Evolutionary conservation across 92 coral and sea anemone genomes (phyloP).

Genomic region (Zoanthus solanderi): DNA sequence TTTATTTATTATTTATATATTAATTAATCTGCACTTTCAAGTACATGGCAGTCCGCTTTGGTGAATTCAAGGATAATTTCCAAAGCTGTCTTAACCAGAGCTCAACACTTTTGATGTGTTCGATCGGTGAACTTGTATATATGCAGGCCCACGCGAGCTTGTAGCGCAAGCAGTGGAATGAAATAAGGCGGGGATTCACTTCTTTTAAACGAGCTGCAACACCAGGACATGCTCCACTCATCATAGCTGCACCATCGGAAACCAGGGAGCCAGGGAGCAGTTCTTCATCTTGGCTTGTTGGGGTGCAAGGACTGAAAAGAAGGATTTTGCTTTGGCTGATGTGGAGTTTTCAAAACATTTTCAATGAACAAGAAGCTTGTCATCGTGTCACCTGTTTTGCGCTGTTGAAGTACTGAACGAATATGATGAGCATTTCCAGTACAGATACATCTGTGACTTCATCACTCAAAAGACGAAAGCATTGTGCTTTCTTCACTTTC

Average conservation of each 20-base stretch:
- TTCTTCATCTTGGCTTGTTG: slow-evolving; percentile 33
- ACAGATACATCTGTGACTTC: slow-evolving; percentile 61
- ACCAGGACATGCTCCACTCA: slow-evolving; percentile 43
- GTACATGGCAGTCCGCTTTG: too few relatives aligned
- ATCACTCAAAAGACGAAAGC: slow-evolving; percentile 50
- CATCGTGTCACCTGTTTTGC: slow-evolving; percentile 7
- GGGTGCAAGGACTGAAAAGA: slow-evolving; percentile 29
- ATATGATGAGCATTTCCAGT: slow-evolving; percentile 36
- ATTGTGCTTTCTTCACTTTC: slow-evolving; percentile 49
- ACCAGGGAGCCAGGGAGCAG: slow-evolving; percentile 36
- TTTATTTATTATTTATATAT: too few relatives aligned
- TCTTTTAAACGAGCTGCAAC: slow-evolving; percentile 44
- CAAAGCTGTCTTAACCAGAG: slow-evolving; percentile 58
- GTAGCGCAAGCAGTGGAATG: slow-evolving; percentile 26
- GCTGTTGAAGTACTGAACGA: slow-evolving; percentile 41
- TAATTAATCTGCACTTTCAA: too few relatives aligned
- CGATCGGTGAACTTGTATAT: slow-evolving; percentile 44
- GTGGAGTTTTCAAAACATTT: slow-evolving; percentile 31
- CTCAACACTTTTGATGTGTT: slow-evolving; percentile 55
- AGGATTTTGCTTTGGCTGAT: slow-evolving; percentile 40
- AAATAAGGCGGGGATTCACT: slow-evolving; percentile 28
- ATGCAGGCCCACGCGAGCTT: slow-evolving; percentile 63
- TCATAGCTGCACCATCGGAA: slow-evolving; percentile 47
- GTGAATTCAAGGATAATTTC: not conserved
- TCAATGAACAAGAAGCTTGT: slow-evolving; percentile 45